Evolutionary conservation across 2,888 invertebrate species (phyloP), one percentile per base, ranked within the genome.

Genomic region (Polydesmus complanatus): DNA sequence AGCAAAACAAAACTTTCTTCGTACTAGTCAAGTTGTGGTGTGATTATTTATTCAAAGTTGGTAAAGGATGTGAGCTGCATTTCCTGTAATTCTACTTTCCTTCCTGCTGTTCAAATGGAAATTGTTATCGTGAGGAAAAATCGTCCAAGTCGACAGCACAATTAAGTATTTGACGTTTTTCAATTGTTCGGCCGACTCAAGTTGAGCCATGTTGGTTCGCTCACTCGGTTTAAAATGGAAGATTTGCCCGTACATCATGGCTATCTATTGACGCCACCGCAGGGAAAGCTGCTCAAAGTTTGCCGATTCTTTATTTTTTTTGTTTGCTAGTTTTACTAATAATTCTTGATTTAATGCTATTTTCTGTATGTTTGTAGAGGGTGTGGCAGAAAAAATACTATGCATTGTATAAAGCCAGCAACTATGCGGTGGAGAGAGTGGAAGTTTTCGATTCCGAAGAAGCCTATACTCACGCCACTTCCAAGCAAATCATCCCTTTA

Each of bases 401-500:
- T 70, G 79, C 86, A 68, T 77, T 91, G 26, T 89, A 84, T 71
- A 85, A 83, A 75, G 81, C 86, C 48, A 89, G 89, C 71, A 87
- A 87, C 71, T 85, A 84, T 75, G 91, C 91, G 26, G 85, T 90
- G 66, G 86, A 88, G 71, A 79, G 91, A 53, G 77, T 91, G 61
- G 91, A 91, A 79, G 83, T 91, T 66, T 89, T 85, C 73, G 91
- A 91, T 68, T 82, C 79, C 69, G 83, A 84, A 73, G 87, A 86
- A 66, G 59, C 62, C 18, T 67, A 62, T 56, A 49, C 61, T 2
- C 64, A 64, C n/a, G 25, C 55, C 2, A 65, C 63, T 55, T 61
- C 65, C 26, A 54, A 57, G 19, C 67, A 68, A 71, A 88, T 90
- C 63, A 83, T 91, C 64, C 87, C 89, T 0, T 78, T 91, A 59